Evolutionary conservation across 30 jellyfish, hydroid and myxozoan genomes (phyloP), one percentile per base, ranked within the genome.

Genomic region (Turritopsis dohrnii): DNA sequence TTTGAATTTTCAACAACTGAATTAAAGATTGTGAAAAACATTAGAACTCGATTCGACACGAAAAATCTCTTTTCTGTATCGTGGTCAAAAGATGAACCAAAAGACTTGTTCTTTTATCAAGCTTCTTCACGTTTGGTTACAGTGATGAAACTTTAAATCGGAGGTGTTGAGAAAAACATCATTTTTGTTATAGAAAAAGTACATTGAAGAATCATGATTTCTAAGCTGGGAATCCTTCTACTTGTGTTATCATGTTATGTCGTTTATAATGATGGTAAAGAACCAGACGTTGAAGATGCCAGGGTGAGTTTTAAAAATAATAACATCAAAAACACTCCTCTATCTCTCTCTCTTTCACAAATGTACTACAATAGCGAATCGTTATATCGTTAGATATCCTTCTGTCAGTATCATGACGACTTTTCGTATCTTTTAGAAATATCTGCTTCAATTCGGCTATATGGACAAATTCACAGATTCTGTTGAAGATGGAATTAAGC

Each of bases 371-470:
- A n/a, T n/a, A n/a, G n/a, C n/a, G n/a, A n/a, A n/a, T n/a, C n/a
- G n/a, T n/a, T n/a, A n/a, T n/a, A n/a, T n/a, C n/a, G n/a, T n/a
- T n/a, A n/a, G n/a, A n/a, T n/a, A n/a, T n/a, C n/a, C n/a, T n/a
- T n/a, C n/a, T n/a, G n/a, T n/a, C n/a, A 41, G 13, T 3, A 41
- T 13, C 5, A 41, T 41, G 60, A 13, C 13, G 13, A 41, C 5
- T 41, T 41, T 41, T 5, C 9, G 13, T 3, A 41, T 17, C 17
- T 71, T 84, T 29, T 88, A 89, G 96, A 74, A 84, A 4, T 89
- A 65, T 80, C 79, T 89, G 84, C 65, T 28, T 71, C 85, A 76
- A 30, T 89, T 79, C 80, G 96, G 96, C 31, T 89, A 89, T 79
- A 74, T 85, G 53, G 76, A 41, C 27, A 83, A 29, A 16, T 85